Conservation (phyloP, 2,797 vertebrate species). For the Picus viridis region DNA sequence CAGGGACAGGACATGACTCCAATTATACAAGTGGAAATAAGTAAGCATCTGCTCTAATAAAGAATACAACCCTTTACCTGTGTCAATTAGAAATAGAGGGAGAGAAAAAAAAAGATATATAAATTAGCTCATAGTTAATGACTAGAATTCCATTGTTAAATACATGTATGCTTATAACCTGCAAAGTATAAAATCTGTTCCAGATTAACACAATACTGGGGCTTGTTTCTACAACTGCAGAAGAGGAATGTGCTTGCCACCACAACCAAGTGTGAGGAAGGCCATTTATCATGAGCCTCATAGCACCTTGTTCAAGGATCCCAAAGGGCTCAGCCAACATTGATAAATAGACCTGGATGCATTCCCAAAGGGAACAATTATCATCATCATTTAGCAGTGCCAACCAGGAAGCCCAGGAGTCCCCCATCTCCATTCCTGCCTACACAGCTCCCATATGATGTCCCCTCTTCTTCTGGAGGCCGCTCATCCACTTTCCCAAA, state of each 20-base stretch:
- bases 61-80: background rate
- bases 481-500: background rate
- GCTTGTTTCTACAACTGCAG: constrained; percentile 16
- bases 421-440: background rate
- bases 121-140: background rate
- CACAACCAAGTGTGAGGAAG: background rate
- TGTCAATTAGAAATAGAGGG: background rate
- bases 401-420: background rate
- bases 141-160: background rate
- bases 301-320: background rate
- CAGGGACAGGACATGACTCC: background rate
- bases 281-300: background rate
- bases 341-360: background rate
- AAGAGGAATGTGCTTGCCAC: background rate
- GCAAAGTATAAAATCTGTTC: background rate
- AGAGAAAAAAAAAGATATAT: background rate
- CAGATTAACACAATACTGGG: background rate
- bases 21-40: constrained; percentile 1
- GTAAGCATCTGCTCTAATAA: background rate
- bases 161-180: background rate
- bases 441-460: background rate
- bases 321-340: background rate
- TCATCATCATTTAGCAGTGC: background rate
- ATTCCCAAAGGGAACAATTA: background rate
- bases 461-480: background rate